Conservation (phyloP, 1,140 invertebrate species). For the Manduca sexta region DNA sequence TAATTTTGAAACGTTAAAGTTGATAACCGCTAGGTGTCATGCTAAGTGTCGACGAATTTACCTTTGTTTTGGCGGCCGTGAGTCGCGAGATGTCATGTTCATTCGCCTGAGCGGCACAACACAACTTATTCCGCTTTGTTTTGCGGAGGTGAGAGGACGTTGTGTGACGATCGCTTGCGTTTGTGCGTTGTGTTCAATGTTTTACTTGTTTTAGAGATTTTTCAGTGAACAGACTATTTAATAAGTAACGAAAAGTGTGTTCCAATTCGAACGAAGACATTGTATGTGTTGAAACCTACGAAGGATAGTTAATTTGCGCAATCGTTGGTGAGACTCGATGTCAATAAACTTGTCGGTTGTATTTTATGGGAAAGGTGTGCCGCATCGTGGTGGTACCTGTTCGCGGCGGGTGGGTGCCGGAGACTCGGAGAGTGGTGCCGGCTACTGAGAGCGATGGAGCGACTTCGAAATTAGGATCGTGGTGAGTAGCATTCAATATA, state of each 20-base stretch:
- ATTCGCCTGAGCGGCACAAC: slow-evolving; percentile 23
- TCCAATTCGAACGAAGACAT: slow-evolving; percentile 34
- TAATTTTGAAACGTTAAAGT: not conserved
- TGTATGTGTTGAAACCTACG: slow-evolving; percentile 36
- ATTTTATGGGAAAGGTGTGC: slow-evolving; percentile 72
- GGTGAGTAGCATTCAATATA: slow-evolving; percentile 45
- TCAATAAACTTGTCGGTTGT: slow-evolving; percentile 71
- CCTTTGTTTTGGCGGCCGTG: slow-evolving; percentile 22
- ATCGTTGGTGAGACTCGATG: slow-evolving; percentile 62
- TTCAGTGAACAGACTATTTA: slow-evolving; percentile 49
- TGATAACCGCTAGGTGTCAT: slow-evolving; percentile 17
- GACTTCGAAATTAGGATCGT: slow-evolving; percentile 35
- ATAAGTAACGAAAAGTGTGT: slow-evolving; percentile 42
- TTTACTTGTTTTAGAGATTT: slow-evolving; percentile 48
- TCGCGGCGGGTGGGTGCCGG: slow-evolving; percentile 47
- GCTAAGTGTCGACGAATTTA: slow-evolving; percentile 6
- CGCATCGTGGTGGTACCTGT: slow-evolving; percentile 64
- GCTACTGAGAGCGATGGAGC: slow-evolving; percentile 22
- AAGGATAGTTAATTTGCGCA: slow-evolving; percentile 53
- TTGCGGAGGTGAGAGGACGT: slow-evolving; percentile 68
- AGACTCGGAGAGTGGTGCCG: slow-evolving; percentile 37
- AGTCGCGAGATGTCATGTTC: slow-evolving; percentile 47
- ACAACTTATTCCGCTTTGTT: slow-evolving; percentile 62
- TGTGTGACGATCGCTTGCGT: slow-evolving; percentile 24
- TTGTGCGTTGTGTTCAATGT: slow-evolving; percentile 57